Evolutionary conservation across 2,888 invertebrate genomes (phyloP).

Genomic region (Leptopilina myrica): DNA sequence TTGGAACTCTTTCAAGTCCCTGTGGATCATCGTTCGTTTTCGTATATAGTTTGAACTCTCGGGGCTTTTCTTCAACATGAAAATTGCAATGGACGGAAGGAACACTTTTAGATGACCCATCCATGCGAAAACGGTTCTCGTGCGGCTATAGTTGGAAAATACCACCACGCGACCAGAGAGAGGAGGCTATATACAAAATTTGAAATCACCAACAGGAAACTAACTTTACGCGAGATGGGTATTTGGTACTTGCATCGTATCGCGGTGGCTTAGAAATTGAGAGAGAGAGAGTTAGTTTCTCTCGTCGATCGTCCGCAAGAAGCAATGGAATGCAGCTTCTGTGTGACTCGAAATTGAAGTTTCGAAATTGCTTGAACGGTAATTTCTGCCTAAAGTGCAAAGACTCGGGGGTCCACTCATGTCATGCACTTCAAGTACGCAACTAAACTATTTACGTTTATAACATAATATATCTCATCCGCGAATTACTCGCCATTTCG

Average conservation of each 20-base stretch:
- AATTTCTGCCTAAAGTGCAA: slow-evolving; percentile 21
- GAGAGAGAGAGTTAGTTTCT: slow-evolving; percentile 19
- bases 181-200: slow-evolving; percentile 4
- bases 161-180: background rate
- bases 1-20: slow-evolving; percentile 34
- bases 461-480: background rate
- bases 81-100: background rate
- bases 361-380: slow-evolving; percentile 24
- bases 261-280: slow-evolving; percentile 16
- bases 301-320: background rate
- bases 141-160: slow-evolving; percentile 22
- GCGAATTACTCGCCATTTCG: background rate
- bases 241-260: no score
- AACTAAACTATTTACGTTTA: slow-evolving; percentile 15
- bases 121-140: slow-evolving; percentile 11
- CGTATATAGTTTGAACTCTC: slow-evolving; percentile 12
- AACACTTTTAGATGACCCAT: slow-evolving; percentile 22
- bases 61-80: slow-evolving; percentile 6
- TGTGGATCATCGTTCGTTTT: slow-evolving; percentile 28
- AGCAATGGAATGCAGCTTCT: slow-evolving; percentile 29
- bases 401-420: slow-evolving; percentile 18
- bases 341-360: slow-evolving; percentile 36
- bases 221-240: slow-evolving; percentile 9
- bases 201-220: slow-evolving; percentile 18
- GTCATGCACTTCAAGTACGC: slow-evolving; percentile 4